phyloP scores from a whole-genome alignment of 2,888 invertebrate genomes.

The Epinotia brunnichana region DNA sequence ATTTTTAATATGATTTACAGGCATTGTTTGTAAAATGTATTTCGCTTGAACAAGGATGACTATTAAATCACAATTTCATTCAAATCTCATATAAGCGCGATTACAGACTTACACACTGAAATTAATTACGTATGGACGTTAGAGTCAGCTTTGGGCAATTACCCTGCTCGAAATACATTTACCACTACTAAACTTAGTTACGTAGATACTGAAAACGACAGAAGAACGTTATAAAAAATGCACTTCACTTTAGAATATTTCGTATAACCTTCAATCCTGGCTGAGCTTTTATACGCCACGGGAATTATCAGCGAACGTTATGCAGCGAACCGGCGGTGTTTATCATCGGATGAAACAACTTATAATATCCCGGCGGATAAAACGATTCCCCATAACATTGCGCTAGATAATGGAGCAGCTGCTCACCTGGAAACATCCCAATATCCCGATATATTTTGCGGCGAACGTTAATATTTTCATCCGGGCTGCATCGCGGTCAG shows the following conservation, averaged over 20 bases:
- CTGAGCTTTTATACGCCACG: not conserved
- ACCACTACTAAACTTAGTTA: no score
- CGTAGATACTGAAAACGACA: no score
- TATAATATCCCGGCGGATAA: conserved; percentile 36
- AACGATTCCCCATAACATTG: conserved; percentile 34
- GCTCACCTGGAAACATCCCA: conserved; percentile 68
- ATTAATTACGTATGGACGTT: not conserved
- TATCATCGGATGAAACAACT: conserved; percentile 52
- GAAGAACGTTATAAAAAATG: not conserved
- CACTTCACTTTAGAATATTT: not conserved
- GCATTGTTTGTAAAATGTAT: not conserved
- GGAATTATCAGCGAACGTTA: conserved; percentile 45
- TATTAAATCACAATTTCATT: not conserved
- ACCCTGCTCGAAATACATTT: no score
- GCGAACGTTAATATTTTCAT: conserved; percentile 70
- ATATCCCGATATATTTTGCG: conserved; percentile 68
- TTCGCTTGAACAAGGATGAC: no score
- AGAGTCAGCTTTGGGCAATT: no score
- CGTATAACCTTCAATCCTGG: not conserved
- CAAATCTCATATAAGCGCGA: not conserved
- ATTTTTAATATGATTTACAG: not conserved
- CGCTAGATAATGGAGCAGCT: conserved; percentile 47
- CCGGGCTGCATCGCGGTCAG: conserved; percentile 66
- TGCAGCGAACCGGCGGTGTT: conserved; percentile 57
- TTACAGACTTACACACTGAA: no score